Percentiles rank a stretch among this genome's conserved stretches.
phyloP scores from a whole-genome alignment of 92 coral and sea anemone genomes.

The Paragorgia papillata region DNA sequence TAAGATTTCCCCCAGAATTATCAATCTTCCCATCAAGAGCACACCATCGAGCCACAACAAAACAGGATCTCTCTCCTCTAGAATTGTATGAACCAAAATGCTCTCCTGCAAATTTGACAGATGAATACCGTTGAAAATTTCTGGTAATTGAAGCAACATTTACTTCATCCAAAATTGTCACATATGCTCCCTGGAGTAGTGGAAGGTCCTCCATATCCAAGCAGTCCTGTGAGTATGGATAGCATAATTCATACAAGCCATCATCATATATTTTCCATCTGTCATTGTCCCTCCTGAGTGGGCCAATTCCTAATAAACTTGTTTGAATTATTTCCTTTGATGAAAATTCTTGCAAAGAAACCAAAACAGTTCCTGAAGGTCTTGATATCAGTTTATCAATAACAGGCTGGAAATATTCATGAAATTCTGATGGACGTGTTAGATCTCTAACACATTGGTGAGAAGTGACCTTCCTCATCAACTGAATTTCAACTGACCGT shows the following conservation, averaged over 20 bases:
- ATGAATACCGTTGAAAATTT: neutral
- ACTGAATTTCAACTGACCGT: constrained; percentile 41
- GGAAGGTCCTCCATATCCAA: neutral
- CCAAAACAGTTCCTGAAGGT: constrained; percentile 32
- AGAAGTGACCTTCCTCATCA: constrained; percentile 60
- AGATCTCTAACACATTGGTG: constrained; percentile 48
- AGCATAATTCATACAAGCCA: too few relatives aligned
- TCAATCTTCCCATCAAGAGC: constrained; percentile 27
- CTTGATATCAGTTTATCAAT: constrained; percentile 37
- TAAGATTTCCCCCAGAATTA: constrained; percentile 13
- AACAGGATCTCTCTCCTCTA: constrained; percentile 17
- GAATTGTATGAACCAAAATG: constrained; percentile 7
- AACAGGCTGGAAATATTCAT: constrained; percentile 47
- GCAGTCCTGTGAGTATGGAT: neutral
- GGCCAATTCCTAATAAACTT: too few relatives aligned
- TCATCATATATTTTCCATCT: too few relatives aligned
- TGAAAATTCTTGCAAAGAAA: too few relatives aligned
- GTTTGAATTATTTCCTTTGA: too few relatives aligned
- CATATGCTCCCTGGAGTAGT: neutral
- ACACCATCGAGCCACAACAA: constrained; percentile 36
- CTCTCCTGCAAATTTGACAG: constrained; percentile 21
- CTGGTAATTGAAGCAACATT: neutral
- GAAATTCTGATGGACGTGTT: constrained; percentile 43
- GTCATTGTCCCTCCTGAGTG: too few relatives aligned
- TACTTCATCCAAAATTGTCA: neutral